phyloP scores from a whole-genome alignment of 2,888 invertebrate species.

The Dasypolia templi region DNA sequence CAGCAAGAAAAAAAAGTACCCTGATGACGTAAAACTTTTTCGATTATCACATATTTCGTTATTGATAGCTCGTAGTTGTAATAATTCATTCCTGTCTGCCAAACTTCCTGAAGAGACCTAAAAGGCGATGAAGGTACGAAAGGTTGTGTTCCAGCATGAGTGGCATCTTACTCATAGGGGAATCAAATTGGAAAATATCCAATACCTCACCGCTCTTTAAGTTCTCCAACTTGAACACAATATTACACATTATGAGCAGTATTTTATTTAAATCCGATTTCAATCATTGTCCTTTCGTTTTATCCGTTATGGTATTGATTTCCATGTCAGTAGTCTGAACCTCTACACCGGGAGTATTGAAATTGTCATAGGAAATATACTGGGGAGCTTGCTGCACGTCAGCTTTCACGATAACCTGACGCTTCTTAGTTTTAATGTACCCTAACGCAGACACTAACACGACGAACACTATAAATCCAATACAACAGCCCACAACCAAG shows the following conservation, averaged over 20 bases:
- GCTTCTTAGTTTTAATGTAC: constrained; percentile 96
- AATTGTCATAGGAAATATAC: constrained; percentile 93
- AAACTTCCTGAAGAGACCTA: constrained; percentile 80
- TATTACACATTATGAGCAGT: constrained; percentile 59
- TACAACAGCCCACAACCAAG: constrained; percentile 95
- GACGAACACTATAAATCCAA: constrained; percentile 96
- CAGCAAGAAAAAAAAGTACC: constrained; percentile 68
- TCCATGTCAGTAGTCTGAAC: constrained; percentile 86
- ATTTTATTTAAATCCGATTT: constrained; percentile 66
- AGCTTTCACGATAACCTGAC: constrained; percentile 93
- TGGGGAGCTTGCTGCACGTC: constrained; percentile 93
- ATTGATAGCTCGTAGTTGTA: constrained; percentile 82
- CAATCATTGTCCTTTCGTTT: constrained; percentile 81
- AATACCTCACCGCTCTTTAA: constrained; percentile 68
- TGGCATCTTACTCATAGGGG: constrained; percentile 78
- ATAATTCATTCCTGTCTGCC: constrained; percentile 83
- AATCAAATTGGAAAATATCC: constrained; percentile 75
- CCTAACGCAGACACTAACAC: constrained; percentile 95
- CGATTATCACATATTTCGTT: constrained; percentile 85
- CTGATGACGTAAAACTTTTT: constrained; percentile 79
- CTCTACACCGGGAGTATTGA: constrained; percentile 82
- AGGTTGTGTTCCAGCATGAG: constrained; percentile 76
- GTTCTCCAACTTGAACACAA: constrained; percentile 58
- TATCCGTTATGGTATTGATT: constrained; percentile 86
- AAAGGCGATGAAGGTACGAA: constrained; percentile 78